Percentiles rank a stretch among this genome's conserved stretches.
These are phyloP conservation scores for Ypsolopha sequella DNA, from an alignment of 2,888 invertebrate species.

Conservation along the genomic window DNA sequence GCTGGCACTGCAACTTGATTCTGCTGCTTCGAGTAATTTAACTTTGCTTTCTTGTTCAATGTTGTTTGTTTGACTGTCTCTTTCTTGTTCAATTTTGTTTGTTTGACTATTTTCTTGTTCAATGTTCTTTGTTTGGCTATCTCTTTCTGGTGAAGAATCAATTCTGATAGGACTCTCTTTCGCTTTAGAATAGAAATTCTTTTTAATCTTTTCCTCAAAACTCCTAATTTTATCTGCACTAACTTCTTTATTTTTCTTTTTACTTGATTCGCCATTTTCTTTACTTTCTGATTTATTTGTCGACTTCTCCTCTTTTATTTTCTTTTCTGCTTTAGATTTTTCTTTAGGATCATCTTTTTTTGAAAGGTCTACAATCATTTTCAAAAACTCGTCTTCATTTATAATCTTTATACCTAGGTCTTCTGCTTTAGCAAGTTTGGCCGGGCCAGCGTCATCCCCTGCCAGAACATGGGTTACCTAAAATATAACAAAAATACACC, in stretches of 20 bases:
- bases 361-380: slow-evolving; percentile 77
- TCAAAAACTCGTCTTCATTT: slow-evolving; percentile 85
- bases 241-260: slow-evolving; percentile 5
- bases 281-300: slow-evolving; percentile 14
- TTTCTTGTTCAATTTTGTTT: neutral
- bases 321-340: slow-evolving; percentile 12
- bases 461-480: slow-evolving; percentile 82
- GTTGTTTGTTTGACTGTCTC: no score
- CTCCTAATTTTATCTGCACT: slow-evolving; percentile 1
- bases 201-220: slow-evolving; percentile 8
- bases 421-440: slow-evolving; percentile 84
- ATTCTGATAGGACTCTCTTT: neutral
- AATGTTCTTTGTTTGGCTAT: neutral
- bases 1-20: neutral
- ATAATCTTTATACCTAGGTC: slow-evolving; percentile 79
- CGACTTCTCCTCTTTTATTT: slow-evolving; percentile 18
- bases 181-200: slow-evolving; percentile 5
- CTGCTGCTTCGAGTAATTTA: neutral
- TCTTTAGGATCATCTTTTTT: slow-evolving; percentile 15
- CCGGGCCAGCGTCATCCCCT: slow-evolving; percentile 89
- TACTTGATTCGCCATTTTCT: slow-evolving; percentile 11
- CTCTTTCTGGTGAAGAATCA: slow-evolving; percentile 2
- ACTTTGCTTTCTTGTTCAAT: neutral
- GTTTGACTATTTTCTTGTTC: no score
- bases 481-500: slow-evolving; percentile 1